These are phyloP conservation scores for Pyrgilauda ruficollis DNA, from an alignment of 2,113 vertebrate species.

Conservation along the genomic window DNA sequence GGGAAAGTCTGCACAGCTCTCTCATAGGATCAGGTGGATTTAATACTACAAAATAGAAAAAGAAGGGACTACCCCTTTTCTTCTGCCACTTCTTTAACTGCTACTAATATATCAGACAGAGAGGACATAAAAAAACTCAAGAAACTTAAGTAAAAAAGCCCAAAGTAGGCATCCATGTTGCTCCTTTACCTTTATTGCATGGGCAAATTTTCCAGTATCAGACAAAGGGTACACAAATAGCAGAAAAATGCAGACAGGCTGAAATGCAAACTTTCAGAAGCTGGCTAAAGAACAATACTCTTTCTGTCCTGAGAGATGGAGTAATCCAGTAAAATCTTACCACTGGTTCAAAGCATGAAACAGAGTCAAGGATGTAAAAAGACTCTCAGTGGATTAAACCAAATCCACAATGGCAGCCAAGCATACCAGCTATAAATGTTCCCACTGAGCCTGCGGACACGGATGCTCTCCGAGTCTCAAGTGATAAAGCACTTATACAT, in stretches of 20 bases:
- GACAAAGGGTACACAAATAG: neutral
- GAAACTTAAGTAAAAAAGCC: neutral
- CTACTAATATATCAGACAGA: neutral
- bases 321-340: slow-evolving; percentile 34
- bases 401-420: slow-evolving; percentile 57
- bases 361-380: neutral
- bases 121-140: neutral
- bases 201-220: neutral
- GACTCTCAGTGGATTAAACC: slow-evolving; percentile 33
- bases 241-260: slow-evolving; percentile 15
- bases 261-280: neutral
- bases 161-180: neutral
- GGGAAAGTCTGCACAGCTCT: neutral
- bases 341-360: neutral
- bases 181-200: neutral
- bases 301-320: neutral
- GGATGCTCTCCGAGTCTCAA: slow-evolving; percentile 34
- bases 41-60: neutral
- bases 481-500: slow-evolving; percentile 65
- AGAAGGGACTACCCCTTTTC: neutral
- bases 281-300: neutral
- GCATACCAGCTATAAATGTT: slow-evolving; percentile 8
- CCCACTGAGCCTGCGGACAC: slow-evolving; percentile 22
- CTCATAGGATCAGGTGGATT: neutral
- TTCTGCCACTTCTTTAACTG: neutral